Base-by-base conservation (phyloP, 2,113 vertebrate genomes). In the Dasyprocta punctata region DNA sequence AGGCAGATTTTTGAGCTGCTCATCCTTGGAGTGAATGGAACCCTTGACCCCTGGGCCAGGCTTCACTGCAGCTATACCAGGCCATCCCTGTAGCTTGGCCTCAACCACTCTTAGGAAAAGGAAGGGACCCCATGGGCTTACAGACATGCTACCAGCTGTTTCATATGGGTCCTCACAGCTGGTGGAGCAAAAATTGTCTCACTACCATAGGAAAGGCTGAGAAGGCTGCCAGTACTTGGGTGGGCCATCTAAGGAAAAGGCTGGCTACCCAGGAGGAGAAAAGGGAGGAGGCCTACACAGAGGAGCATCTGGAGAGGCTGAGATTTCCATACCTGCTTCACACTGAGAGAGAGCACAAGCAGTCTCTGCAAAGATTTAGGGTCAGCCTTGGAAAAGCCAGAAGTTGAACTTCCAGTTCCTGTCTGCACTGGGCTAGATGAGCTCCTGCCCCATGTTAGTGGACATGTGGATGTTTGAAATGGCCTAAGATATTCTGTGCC, bases 201-300 rank as follows among this genome's bases (percentile, higher is more conserved):
- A n/a, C 88, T 96, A 86, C 69, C 81, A 96, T 92, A 95, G 85
- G 88, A 98, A 94, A 58, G 91, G 69, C 87, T 82, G 22, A 38
- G 73, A 67, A 84, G 67, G 75, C 71, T 92, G 58, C 85, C 52
- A 69, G 90, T 92, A 95, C 63, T 30, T 71, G 75, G 75, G 81
- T 81, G 38, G 47, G 36, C 93, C 92, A 54, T 94, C 93, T 88
- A 24, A 89, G 47, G 82, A 83, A 86, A 96, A 58, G 89, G 80
- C 92, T 93, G 86, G 81, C 67, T 56, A 36, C 81, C 44, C 44
- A 33, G 60, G 49, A 92, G 44, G 60, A 92, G 24, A 82, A 86
- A 84, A 54, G 22, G 61, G 65, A 88, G 61, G 88, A 65, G 38
- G 38, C 38, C 93, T 94, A 41, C n/a, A 6, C 12, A 83, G 73